Evolutionary conservation across 2,797 vertebrate genomes (phyloP).

Genomic region (Yasuhikotakia modesta): DNA sequence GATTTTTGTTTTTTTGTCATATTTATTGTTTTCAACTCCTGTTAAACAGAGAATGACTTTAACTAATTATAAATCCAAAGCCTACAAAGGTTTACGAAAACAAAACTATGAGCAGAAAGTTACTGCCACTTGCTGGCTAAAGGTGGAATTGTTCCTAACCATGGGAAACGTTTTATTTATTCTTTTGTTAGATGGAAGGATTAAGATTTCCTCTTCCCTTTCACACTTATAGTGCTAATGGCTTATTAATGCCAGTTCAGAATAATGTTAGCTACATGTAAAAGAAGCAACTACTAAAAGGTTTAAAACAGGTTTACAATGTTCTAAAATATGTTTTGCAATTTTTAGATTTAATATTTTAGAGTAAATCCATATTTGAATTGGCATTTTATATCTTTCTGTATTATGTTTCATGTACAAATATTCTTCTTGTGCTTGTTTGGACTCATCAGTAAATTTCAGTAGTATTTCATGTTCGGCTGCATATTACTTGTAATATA

Average conservation of each 20-base stretch:
- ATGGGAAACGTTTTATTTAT: background rate
- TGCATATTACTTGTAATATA: background rate
- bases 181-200: background rate
- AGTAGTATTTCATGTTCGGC: background rate
- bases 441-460: background rate
- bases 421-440: no score
- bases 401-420: no score
- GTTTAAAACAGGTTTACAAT: no score
- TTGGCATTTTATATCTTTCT: no score
- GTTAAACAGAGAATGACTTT: conserved; percentile 3
- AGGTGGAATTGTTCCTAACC: background rate
- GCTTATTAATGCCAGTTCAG: no score
- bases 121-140: conserved; percentile 71
- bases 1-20: background rate
- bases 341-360: no score
- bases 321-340: no score
- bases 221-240: no score
- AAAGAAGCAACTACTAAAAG: no score
- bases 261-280: no score
- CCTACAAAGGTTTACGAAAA: conserved; percentile 40
- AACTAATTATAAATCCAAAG: conserved; percentile 64
- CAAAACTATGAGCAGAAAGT: conserved; percentile 49
- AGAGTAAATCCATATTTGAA: no score
- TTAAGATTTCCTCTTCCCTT: background rate
- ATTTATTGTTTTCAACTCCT: background rate